Evolutionary conservation across 2,113 vertebrate species (phyloP).

Genomic region (Zosterops borbonicus): DNA sequence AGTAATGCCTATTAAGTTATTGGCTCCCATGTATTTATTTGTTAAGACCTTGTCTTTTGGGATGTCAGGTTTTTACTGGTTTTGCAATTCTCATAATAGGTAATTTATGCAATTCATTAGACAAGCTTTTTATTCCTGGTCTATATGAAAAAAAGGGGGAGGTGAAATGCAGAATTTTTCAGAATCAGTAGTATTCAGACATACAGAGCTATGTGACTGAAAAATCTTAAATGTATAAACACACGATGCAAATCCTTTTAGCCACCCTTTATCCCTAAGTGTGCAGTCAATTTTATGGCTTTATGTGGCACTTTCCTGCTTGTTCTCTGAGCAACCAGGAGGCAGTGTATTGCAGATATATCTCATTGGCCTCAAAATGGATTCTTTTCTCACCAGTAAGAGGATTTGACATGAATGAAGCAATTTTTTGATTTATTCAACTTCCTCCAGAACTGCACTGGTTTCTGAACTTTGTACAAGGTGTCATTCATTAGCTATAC

Average conservation of each 20-base stretch:
- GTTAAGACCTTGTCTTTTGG: background rate
- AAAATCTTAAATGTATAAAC: background rate
- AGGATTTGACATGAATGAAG: background rate
- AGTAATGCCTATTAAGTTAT: background rate
- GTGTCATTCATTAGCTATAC: background rate
- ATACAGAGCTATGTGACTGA: background rate
- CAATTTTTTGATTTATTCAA: background rate
- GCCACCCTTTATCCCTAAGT: background rate
- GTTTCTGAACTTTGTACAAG: background rate
- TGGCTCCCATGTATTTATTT: background rate
- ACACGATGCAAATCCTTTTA: background rate
- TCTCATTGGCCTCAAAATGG: background rate
- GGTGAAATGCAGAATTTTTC: background rate
- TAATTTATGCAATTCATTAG: background rate
- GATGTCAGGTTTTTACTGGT: background rate
- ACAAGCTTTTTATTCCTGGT: background rate
- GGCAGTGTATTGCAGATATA: background rate
- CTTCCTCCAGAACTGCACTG: background rate
- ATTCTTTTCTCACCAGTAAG: background rate
- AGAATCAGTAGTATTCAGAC: accelerated
- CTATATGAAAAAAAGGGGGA: background rate
- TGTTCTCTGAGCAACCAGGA: background rate
- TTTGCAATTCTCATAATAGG: background rate
- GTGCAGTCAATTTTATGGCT: background rate
- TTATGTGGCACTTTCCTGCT: background rate